Evolutionary conservation across 2,888 invertebrate genomes (phyloP), one percentile per base, ranked within the genome.

Genomic region (Dolichopus griseipennis): DNA sequence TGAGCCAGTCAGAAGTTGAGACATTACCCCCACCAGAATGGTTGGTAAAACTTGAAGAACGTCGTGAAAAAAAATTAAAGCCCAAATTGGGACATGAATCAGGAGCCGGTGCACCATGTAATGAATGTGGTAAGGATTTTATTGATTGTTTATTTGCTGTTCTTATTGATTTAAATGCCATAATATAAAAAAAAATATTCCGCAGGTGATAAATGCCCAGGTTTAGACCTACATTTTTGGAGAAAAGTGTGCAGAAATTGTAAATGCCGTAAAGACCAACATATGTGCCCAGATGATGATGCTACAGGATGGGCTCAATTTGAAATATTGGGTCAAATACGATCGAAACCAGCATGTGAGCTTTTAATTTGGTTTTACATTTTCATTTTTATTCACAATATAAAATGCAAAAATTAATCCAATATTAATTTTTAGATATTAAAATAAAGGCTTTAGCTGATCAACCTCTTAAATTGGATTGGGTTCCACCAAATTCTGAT

Each of bases 181-280:
- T n/a, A 83, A 83, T 69, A 74, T 5, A 27, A 27, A 27, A 15
- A 27, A 2, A 27, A 27, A 4, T 27, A 27, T 27, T 27, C 5
- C 5, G 5, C 27, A 75, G 74, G 73, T 64, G 84, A 85, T 65
- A 83, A 84, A 73, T 88, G 88, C 74, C 85, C 87, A 0, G 93
- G 94, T 0, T 81, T 94, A 71, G 93, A 94, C 77, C 82, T 95
- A 67, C 91, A 92, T 78, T 92, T 91, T 76, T 92, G 91, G 91
- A 87, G 94, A 67, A 94, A 95, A 78, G 90, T 92, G 9, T 95
- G 95, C 62, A 87, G 92, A 74, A 89, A 90, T 67, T 95, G 95
- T 77, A 91, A 92, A 77, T 95, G 95, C 77, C 88, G 90, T 64
- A 90, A 93, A 73, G 93, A 93, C 70, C 79, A 80, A 70, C 95